Percentiles rank a stretch among this genome's conserved stretches.
Conservation (phyloP, 2,797 vertebrate species). For the Threskiornis aethiopicus region DNA sequence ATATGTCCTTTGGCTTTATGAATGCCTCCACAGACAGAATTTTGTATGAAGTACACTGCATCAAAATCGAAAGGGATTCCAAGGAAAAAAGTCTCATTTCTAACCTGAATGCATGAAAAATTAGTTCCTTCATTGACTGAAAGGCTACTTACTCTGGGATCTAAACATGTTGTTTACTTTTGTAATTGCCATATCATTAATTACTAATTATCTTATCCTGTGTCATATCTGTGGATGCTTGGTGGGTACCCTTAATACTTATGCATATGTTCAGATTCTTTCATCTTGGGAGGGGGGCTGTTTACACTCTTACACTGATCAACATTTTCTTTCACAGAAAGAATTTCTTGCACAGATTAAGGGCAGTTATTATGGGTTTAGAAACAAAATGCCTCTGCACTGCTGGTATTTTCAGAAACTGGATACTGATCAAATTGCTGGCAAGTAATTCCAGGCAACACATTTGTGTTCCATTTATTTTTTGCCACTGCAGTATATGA, state of each 20-base stretch:
- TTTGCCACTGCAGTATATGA: neutral
- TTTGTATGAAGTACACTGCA: neutral
- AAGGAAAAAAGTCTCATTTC: neutral
- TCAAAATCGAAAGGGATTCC: neutral
- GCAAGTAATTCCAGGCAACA: neutral
- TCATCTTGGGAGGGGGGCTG: neutral
- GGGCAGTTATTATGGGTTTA: neutral
- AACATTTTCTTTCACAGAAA: neutral
- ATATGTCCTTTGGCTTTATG: neutral
- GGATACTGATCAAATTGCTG: neutral
- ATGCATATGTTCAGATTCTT: neutral
- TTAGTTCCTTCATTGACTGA: neutral
- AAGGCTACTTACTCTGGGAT: neutral
- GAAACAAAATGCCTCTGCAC: neutral
- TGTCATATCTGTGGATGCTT: neutral
- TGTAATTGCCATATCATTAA: neutral
- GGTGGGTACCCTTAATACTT: neutral
- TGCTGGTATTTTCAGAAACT: slow-evolving; percentile 8
- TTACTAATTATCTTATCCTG: neutral
- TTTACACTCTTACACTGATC: neutral
- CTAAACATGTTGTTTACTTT: neutral
- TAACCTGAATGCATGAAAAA: neutral
- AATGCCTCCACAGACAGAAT: neutral
- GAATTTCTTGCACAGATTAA: neutral
- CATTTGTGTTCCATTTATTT: neutral